phyloP scores from a whole-genome alignment of 2,888 invertebrate genomes.

The Metacarcinus magister region DNA sequence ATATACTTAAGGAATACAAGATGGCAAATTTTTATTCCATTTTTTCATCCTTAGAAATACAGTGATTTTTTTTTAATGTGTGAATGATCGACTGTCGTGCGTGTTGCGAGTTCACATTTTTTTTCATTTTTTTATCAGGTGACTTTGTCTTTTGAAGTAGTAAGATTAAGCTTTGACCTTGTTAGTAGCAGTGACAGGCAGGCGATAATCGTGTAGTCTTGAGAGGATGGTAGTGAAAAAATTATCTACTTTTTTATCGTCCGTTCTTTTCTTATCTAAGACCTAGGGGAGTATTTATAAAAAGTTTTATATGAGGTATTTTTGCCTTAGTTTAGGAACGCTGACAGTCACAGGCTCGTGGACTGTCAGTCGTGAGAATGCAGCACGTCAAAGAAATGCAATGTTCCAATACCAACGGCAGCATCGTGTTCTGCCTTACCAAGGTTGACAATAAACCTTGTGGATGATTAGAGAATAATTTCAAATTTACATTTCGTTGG shows the following conservation, averaged over 20 bases:
- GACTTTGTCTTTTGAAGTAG: background rate
- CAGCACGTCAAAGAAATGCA: background rate
- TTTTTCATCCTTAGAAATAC: conserved; percentile 47
- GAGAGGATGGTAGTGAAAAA: background rate
- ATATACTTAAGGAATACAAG: conserved; percentile 5
- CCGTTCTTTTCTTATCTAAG: background rate
- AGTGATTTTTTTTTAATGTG: conserved; percentile 37
- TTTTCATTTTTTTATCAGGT: background rate
- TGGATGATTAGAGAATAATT: too few species aligned
- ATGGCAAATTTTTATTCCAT: background rate
- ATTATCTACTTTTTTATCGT: background rate
- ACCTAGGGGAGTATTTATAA: background rate
- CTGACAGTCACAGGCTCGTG: background rate
- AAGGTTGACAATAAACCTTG: background rate
- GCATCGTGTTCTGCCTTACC: background rate
- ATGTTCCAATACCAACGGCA: background rate
- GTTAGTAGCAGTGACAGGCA: background rate
- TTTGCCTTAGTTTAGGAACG: background rate
- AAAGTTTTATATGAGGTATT: background rate
- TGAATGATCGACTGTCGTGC: conserved; percentile 9
- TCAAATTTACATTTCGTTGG: background rate
- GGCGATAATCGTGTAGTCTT: background rate
- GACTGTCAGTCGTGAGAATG: conserved; percentile 5
- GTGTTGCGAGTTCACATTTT: background rate
- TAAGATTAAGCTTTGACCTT: background rate